A percentile compares a stretch with the other conserved stretches of the same genome.
Evolutionary conservation across 1,140 invertebrate species (phyloP).

Genomic region (Cydia fagiglandana): DNA sequence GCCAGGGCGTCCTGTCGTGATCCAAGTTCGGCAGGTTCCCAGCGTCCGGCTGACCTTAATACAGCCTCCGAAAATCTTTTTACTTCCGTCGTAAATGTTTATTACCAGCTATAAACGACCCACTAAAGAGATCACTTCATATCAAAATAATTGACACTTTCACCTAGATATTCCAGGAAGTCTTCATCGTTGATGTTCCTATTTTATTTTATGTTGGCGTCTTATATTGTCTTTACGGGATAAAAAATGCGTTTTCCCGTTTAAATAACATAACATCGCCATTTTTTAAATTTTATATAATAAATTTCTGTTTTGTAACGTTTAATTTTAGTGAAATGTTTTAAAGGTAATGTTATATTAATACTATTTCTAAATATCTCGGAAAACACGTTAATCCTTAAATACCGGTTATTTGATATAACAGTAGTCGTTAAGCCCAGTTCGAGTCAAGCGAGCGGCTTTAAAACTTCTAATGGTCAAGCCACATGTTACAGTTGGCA

Average conservation of each 20-base stretch:
- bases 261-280: background rate
- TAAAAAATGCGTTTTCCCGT: background rate
- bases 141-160: constrained; percentile 56
- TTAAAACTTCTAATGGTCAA: background rate
- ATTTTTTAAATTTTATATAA: no score
- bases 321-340: background rate
- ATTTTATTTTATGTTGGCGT: background rate
- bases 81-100: constrained; percentile 63
- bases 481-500: background rate
- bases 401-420: background rate
- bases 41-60: constrained; percentile 63
- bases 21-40: constrained; percentile 63
- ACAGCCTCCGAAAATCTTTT: constrained; percentile 58
- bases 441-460: background rate
- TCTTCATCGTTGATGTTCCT: constrained; percentile 13
- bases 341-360: background rate
- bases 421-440: background rate
- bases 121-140: constrained; percentile 58
- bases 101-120: constrained; percentile 56
- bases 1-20: constrained; percentile 53
- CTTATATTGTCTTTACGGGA: background rate
- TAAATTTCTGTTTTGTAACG: no score
- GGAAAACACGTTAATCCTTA: background rate
- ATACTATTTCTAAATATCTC: background rate
- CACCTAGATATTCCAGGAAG: constrained; percentile 36